phyloP scores from a whole-genome alignment of 2,113 vertebrate genomes.

The Tychaedon coryphoeus region DNA sequence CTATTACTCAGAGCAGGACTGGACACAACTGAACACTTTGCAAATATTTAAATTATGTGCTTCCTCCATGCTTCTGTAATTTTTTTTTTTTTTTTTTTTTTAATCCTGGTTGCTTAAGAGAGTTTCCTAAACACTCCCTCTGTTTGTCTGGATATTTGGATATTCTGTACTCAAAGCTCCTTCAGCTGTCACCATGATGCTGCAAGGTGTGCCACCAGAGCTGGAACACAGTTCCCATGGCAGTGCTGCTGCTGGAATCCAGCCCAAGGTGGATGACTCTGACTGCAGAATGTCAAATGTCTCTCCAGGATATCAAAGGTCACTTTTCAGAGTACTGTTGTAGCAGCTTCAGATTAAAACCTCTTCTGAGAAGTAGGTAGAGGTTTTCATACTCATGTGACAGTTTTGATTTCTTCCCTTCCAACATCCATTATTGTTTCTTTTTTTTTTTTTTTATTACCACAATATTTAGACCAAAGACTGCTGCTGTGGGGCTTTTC shows the following conservation, averaged over 20 bases:
- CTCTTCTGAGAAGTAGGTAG: accelerated
- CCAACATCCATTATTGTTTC: accelerated
- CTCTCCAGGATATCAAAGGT: neutral
- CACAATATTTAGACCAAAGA: neutral
- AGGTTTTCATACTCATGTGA: neutral
- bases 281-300: accelerated
- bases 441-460: neutral
- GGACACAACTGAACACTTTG: neutral
- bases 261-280: neutral
- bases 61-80: neutral
- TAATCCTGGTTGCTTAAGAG: accelerated
- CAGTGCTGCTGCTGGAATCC: neutral
- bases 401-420: neutral
- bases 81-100: accelerated
- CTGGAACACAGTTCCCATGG: neutral
- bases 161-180: neutral
- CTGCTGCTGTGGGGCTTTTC: neutral
- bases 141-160: neutral
- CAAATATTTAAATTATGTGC: neutral
- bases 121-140: neutral
- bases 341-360: neutral
- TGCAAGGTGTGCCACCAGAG: neutral
- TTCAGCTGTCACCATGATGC: accelerated
- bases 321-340: neutral
- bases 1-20: neutral